Conservation (phyloP, 2,113 vertebrate genomes). For the Lepus timidus region DNA sequence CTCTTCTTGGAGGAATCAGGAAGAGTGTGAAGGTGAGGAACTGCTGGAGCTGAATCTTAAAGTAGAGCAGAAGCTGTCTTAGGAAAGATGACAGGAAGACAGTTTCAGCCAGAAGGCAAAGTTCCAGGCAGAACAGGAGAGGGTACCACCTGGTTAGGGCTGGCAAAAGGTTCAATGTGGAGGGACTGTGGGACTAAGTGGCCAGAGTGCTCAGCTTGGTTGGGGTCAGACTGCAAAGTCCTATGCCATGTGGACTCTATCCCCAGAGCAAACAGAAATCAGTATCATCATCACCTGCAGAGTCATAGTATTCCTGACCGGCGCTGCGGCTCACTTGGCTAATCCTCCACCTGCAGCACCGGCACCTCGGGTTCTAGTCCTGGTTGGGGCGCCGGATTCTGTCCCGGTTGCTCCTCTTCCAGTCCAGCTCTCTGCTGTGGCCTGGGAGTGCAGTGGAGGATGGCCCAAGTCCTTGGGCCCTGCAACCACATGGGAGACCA, state of each 20-base stretch:
- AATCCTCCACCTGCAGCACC: too few species aligned
- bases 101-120: neutral
- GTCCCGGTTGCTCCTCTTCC: too few species aligned
- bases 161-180: neutral
- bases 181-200: neutral
- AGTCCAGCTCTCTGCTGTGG: too few species aligned
- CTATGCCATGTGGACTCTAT: neutral
- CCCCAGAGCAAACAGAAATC: constrained; percentile 43
- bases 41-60: neutral
- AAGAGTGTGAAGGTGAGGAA: neutral
- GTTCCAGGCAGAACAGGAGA: neutral
- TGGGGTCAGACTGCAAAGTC: constrained; percentile 35
- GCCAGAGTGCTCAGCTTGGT: neutral
- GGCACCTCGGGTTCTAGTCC: too few species aligned
- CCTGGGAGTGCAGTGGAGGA: too few species aligned
- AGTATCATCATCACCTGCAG: neutral
- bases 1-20: neutral
- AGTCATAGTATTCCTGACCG: neutral
- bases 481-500: too few species aligned
- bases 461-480: too few species aligned
- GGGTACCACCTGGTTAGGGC: accelerated
- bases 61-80: neutral
- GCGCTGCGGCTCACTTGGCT: too few species aligned
- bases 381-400: too few species aligned
- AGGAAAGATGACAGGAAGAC: neutral